Evolutionary conservation across 2,888 invertebrate species (phyloP).

Genomic region (Noctua janthina): DNA sequence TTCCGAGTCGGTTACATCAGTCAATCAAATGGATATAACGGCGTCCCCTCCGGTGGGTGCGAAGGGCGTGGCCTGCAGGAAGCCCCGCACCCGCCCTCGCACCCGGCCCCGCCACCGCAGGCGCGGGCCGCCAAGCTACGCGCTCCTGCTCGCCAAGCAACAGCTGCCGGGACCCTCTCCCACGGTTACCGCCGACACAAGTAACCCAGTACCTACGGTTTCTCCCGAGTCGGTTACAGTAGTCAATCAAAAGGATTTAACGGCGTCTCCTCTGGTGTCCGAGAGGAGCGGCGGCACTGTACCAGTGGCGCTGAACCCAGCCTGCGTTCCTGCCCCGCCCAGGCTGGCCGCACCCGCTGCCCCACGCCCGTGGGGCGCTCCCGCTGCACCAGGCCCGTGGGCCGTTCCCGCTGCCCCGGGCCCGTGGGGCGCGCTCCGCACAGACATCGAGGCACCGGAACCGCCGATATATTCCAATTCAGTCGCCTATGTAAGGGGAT

Average conservation of each 20-base stretch:
- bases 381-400: not conserved
- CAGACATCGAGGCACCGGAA: not conserved
- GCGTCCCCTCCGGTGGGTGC: no score
- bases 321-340: not conserved
- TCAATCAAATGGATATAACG: not conserved
- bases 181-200: not conserved
- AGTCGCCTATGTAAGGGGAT: constrained; percentile 20
- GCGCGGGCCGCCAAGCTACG: no score
- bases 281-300: not conserved
- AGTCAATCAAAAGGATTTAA: not conserved
- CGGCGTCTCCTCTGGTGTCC: no score
- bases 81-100: no score
- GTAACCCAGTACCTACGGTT: not conserved
- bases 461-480: constrained; percentile 28
- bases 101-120: no score
- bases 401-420: not conserved
- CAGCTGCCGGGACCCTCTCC: not conserved
- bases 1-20: not conserved
- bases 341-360: not conserved
- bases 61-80: not conserved
- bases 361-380: not conserved
- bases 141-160: no score
- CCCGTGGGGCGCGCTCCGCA: not conserved
- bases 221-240: not conserved
- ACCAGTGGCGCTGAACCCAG: not conserved